These are phyloP conservation scores for Syngnathus acus DNA, from an alignment of 2,797 vertebrate genomes.

Conservation along the genomic window DNA sequence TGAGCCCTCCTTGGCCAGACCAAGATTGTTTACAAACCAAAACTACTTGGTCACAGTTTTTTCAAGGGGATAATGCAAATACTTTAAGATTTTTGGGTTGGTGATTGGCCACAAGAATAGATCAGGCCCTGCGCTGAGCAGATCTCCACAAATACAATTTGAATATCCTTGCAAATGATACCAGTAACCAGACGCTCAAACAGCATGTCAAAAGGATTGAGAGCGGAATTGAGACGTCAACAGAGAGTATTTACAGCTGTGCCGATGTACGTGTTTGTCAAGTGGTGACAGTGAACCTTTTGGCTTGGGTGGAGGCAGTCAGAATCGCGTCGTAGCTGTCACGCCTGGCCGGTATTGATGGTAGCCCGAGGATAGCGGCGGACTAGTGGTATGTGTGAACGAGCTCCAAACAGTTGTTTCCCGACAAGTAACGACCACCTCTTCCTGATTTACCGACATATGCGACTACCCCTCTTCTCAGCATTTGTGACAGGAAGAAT, in stretches of 20 bases:
- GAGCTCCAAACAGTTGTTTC: conserved; percentile 64
- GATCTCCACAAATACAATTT: too few relatives aligned
- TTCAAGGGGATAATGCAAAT: too few relatives aligned
- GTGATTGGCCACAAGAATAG: too few relatives aligned
- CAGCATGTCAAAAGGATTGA: too few relatives aligned
- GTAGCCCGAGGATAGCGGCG: conserved; percentile 48
- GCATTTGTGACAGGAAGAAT: neutral
- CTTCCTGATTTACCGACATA: conserved; percentile 63
- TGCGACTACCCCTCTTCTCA: neutral
- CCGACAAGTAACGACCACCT: conserved; percentile 67
- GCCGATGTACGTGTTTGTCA: conserved; percentile 73
- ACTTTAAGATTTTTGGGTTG: too few relatives aligned
- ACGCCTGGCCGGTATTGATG: conserved; percentile 51
- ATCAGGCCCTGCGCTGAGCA: too few relatives aligned
- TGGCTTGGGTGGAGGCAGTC: conserved; percentile 21
- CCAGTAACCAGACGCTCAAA: conserved; percentile 36
- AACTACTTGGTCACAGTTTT: too few relatives aligned
- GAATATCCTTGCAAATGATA: too few relatives aligned
- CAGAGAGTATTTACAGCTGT: conserved; percentile 62
- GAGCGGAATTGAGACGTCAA: conserved; percentile 62
- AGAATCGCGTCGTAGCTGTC: conserved; percentile 31
- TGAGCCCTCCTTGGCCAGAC: too few relatives aligned
- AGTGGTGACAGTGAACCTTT: conserved; percentile 56
- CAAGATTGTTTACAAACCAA: too few relatives aligned
- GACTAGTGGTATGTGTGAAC: conserved; percentile 52